A percentile compares a stretch with the other conserved stretches of the same genome.
These are phyloP conservation scores for Zaprionus bogoriensis DNA, from an alignment of 2,888 invertebrate genomes.

Conservation along the genomic window DNA sequence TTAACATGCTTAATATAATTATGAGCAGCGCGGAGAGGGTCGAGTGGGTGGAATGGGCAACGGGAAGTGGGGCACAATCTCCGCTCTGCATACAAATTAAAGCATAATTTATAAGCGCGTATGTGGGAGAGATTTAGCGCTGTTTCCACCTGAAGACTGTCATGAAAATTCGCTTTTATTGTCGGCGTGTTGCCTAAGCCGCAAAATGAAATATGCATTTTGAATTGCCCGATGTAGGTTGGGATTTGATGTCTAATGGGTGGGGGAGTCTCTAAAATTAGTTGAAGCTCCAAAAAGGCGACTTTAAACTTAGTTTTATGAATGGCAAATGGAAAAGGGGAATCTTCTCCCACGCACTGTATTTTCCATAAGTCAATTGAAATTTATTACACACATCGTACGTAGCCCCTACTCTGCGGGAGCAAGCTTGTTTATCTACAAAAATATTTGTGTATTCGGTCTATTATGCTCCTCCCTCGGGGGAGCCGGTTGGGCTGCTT, in stretches of 20 bases:
- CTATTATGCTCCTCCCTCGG: conserved; percentile 16
- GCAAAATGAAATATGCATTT: conserved; percentile 59
- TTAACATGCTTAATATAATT: conserved; percentile 54
- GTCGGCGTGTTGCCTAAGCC: conserved; percentile 33
- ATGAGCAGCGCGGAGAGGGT: conserved; percentile 9
- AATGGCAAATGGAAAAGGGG: conserved; percentile 1
- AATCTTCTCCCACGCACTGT: conserved; percentile 19
- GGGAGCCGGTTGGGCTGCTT: conserved; percentile 1
- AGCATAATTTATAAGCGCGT: conserved; percentile 58
- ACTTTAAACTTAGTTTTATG: conserved; percentile 5
- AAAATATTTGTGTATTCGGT: conserved; percentile 47
- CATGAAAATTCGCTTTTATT: conserved; percentile 66
- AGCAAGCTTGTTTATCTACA: conserved; percentile 40
- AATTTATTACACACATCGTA: conserved; percentile 58
- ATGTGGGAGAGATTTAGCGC: conserved; percentile 8
- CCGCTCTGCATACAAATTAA: conserved; percentile 67
- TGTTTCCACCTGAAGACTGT: conserved; percentile 37
- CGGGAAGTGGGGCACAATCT: conserved; percentile 3
- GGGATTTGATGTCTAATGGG: background rate
- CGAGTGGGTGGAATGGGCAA: background rate
- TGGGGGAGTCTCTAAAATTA: conserved; percentile 6
- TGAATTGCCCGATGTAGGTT: conserved; percentile 29
- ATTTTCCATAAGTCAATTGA: conserved; percentile 66
- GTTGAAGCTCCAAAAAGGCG: background rate
- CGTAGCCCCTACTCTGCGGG: conserved; percentile 21